Percentiles rank a stretch among this genome's conserved stretches.
phyloP scores from a whole-genome alignment of 2,888 invertebrate species.

The Ophioninae sp. region DNA sequence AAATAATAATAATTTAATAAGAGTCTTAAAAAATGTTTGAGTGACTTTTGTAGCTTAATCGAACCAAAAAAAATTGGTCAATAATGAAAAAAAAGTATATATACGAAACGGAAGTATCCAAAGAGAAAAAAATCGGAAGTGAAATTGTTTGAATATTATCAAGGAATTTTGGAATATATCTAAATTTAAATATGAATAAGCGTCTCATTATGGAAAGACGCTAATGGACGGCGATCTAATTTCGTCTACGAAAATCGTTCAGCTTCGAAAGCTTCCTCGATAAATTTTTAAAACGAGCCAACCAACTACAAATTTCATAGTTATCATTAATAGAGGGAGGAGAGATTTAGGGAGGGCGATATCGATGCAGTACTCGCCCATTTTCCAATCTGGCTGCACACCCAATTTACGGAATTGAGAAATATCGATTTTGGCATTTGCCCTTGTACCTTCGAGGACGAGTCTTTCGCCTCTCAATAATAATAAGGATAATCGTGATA shows the following conservation, averaged over 20 bases:
- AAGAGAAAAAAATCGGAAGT: not conserved
- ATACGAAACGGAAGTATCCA: not conserved
- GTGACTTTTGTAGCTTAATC: too few species aligned
- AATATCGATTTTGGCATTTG: conserved; percentile 38
- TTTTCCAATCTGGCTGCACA: too few species aligned
- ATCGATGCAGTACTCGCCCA: too few species aligned
- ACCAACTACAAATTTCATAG: conserved; percentile 3
- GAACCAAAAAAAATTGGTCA: too few species aligned
- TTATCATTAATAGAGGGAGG: not conserved
- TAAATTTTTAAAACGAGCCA: conserved; percentile 24
- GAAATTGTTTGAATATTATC: not conserved
- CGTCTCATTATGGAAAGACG: not conserved
- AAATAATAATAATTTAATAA: too few species aligned
- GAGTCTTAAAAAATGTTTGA: too few species aligned
- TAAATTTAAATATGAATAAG: conserved; percentile 2
- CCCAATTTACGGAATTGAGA: conserved; percentile 44
- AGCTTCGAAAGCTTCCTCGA: not conserved
- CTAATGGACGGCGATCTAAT: conserved; percentile 12
- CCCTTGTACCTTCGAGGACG: too few species aligned
- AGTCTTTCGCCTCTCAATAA: too few species aligned
- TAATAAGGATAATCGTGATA: conserved; percentile 15
- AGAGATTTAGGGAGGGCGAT: conserved; percentile 5
- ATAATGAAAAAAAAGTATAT: too few species aligned
- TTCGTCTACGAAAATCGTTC: conserved; percentile 8
- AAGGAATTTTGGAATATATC: not conserved